These are phyloP conservation scores for Gnathonemus longibarbis DNA, from an alignment of 2,113 vertebrate genomes.

Conservation along the genomic window DNA sequence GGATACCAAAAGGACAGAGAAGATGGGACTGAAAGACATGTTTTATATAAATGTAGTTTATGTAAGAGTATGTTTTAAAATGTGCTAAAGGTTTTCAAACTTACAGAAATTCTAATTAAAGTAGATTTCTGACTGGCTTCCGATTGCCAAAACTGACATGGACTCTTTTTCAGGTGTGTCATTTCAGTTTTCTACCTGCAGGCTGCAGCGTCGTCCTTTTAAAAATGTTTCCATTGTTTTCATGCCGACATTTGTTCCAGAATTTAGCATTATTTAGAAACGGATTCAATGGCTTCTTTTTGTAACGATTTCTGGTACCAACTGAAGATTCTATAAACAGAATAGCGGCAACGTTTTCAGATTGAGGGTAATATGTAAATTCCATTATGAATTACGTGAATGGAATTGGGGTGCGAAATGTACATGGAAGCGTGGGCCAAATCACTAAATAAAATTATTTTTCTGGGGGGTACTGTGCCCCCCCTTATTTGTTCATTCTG, in stretches of 20 bases:
- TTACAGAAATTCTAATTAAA: background rate
- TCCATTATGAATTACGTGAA: background rate
- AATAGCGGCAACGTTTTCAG: background rate
- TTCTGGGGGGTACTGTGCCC: background rate
- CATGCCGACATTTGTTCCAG: background rate
- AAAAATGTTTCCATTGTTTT: background rate
- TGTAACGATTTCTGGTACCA: background rate
- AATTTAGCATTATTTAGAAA: background rate
- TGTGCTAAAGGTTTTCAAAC: background rate
- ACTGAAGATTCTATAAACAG: background rate
- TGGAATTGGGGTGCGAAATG: background rate
- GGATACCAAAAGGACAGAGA: background rate
- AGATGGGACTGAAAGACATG: background rate
- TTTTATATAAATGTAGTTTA: background rate
- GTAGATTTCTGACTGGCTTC: background rate
- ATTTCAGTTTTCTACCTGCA: conserved; percentile 66
- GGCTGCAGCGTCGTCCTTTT: conserved; percentile 72
- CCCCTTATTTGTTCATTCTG: background rate
- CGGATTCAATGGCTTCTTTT: background rate
- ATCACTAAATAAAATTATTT: background rate
- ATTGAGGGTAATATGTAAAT: background rate
- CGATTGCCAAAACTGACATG: background rate
- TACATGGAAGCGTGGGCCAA: background rate
- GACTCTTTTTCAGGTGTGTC: conserved; percentile 34
- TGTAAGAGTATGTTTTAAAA: background rate